phyloP scores from a whole-genome alignment of 2,888 invertebrate species.

The Acleris holmiana region DNA sequence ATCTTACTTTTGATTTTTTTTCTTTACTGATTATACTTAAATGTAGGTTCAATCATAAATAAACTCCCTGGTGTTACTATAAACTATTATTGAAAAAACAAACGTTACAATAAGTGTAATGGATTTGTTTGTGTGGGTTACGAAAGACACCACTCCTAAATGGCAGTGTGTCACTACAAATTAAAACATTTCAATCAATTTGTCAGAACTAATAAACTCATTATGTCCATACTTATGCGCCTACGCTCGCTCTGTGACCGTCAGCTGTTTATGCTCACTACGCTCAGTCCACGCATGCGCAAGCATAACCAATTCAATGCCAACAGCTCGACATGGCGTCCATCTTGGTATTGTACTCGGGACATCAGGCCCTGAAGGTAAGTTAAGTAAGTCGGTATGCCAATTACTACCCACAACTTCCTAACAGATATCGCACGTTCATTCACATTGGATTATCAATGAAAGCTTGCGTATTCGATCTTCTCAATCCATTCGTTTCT shows the following conservation, averaged over 20 bases:
- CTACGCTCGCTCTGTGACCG: background rate
- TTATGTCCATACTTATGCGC: constrained; percentile 3
- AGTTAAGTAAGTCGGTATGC: background rate
- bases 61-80: no score
- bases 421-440: background rate
- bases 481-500: background rate
- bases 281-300: no score
- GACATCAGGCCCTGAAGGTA: no score
- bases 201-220: constrained; percentile 12
- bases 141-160: background rate
- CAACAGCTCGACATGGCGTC: no score
- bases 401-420: background rate
- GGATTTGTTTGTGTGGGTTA: no score
- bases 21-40: no score
- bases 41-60: no score
- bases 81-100: no score
- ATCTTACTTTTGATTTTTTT: no score
- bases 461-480: background rate
- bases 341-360: no score
- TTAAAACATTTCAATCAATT: constrained; percentile 19
- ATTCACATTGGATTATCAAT: background rate
- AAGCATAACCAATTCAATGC: no score
- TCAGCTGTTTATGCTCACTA: background rate
- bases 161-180: constrained; percentile 5
- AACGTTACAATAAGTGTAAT: no score